Evolutionary conservation across 2,888 invertebrate genomes (phyloP), one percentile per base, ranked within the genome.

Genomic region (Stegophylla sp.): DNA sequence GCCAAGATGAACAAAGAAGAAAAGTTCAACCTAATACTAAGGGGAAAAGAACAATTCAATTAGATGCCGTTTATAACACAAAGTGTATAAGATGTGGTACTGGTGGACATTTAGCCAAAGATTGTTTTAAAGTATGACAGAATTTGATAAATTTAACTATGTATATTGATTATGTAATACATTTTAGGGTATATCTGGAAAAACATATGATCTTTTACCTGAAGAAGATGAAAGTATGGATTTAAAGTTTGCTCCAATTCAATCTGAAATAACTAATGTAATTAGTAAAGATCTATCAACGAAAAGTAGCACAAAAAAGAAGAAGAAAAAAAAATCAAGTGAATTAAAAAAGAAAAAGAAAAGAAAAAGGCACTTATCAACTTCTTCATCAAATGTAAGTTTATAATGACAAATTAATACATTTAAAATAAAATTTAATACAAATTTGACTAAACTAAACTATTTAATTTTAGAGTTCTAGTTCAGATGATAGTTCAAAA

Each of bases 11-110:
- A 48, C 86, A 86, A 82, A 85, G 85, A 83, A 85, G 85, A 63
- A 86, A 86, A 82, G 84, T 82, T 41, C 83, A 84, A 41, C 83
- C 84, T 2, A 84, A 85, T 1, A 82, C 84, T 0, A 84, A 82
- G 13, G 83, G 86, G 12, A 85, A 84, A 34, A 86, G 86, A 83
- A 84, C 84, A 15, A 87, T 87, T 83, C 85, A 87, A 23, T 84
- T 87, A n/a, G 86, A 86, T 64, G 87, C 87, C 0, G 85, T 87
- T 10, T 84, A 86, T 13, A 87, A 87, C 63, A 87, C 87, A 0
- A 87, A 86, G 1, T 87, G 87, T 48, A 84, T 85, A 5, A 87
- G 86, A 82, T 87, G 87, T 83, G 87, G 87, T 28, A 87, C 86
- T 2, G 84, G 83, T 41, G 87, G 87, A 20, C 87, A 87, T 82